These are phyloP conservation scores for Pheosia gnoma DNA, from an alignment of 2,888 invertebrate species.

Conservation along the genomic window DNA sequence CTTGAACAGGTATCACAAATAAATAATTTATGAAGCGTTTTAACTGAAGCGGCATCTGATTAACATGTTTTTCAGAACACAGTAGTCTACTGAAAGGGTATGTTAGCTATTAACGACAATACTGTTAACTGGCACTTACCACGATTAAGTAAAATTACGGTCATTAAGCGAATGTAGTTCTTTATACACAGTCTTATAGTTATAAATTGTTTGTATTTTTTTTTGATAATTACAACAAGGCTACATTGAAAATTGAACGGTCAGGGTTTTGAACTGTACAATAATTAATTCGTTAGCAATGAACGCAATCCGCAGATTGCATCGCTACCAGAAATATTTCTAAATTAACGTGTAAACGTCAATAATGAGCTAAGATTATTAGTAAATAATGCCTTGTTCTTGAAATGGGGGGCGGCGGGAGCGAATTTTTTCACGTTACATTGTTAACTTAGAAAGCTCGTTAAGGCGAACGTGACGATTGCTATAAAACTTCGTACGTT, in stretches of 20 bases:
- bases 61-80: too few species aligned
- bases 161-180: neutral
- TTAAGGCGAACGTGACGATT: conserved; percentile 80
- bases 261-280: neutral
- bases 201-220: neutral
- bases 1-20: too few species aligned
- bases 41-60: too few species aligned
- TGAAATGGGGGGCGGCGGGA: conserved; percentile 42
- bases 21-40: too few species aligned
- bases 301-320: conserved; percentile 15
- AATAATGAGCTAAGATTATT: conserved; percentile 40
- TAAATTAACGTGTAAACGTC: conserved; percentile 27
- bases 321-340: conserved; percentile 32
- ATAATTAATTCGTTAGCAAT: conserved; percentile 30
- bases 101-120: neutral
- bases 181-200: neutral
- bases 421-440: conserved; percentile 78
- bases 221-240: neutral
- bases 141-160: too few species aligned
- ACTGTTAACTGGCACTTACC: neutral
- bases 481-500: conserved; percentile 53
- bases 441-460: conserved; percentile 79
- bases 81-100: too few species aligned
- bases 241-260: neutral
- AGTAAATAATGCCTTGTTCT: conserved; percentile 35